Percentiles rank a stretch among this genome's conserved stretches.
phyloP scores from a whole-genome alignment of 2,797 vertebrate species.

The Setipinna tenuifilis region DNA sequence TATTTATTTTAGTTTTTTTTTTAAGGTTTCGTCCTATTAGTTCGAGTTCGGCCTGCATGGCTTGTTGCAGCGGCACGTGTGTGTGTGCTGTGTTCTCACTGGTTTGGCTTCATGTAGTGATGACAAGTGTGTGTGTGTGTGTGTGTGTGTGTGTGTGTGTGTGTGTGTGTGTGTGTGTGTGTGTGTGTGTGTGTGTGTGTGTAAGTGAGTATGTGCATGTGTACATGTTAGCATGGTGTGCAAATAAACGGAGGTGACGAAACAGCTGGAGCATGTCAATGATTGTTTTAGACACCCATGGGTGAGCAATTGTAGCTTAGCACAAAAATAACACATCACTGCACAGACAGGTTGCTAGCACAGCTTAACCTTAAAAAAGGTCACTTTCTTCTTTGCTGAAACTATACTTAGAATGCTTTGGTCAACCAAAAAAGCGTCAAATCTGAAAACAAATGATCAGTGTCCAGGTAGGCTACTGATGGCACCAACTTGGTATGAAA shows the following conservation, averaged over 20 bases:
- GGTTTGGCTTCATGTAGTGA: conserved; percentile 34
- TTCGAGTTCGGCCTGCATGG: background rate
- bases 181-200: background rate
- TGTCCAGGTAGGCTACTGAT: background rate
- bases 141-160: no score
- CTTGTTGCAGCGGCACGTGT: background rate
- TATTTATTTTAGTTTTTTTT: background rate
- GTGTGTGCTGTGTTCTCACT: conserved; percentile 17
- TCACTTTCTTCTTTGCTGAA: background rate
- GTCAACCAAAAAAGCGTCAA: background rate
- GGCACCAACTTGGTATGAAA: background rate
- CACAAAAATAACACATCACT: background rate
- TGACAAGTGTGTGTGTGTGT: conserved; percentile 1
- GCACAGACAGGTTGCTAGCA: background rate
- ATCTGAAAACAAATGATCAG: background rate
- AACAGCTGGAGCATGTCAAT: conserved; percentile 41
- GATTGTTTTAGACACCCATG: background rate
- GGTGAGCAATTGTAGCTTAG: background rate
- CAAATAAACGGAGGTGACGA: conserved; percentile 61
- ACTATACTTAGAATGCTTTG: background rate
- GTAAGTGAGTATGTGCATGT: background rate
- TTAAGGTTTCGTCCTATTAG: no score
- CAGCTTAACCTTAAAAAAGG: background rate
- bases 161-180: background rate
- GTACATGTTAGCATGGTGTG: conserved; percentile 46